phyloP scores from a whole-genome alignment of 2,888 invertebrate genomes.

The Tetropium fuscum region DNA sequence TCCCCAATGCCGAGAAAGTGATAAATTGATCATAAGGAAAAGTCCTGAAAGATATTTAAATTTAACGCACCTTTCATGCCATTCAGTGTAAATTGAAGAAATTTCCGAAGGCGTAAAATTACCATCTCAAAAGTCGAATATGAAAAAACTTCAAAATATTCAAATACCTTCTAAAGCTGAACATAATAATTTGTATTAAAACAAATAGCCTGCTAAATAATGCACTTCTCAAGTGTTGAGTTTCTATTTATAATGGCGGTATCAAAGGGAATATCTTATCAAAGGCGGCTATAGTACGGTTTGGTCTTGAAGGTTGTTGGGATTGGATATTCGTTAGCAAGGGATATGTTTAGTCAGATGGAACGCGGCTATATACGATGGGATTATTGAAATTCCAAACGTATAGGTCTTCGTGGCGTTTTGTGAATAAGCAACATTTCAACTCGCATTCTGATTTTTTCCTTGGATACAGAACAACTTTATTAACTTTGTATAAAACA shows the following conservation, averaged over 20 bases:
- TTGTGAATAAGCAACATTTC: constrained; percentile 4
- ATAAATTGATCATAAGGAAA: constrained; percentile 6
- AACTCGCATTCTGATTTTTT: constrained; percentile 2
- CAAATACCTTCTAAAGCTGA: constrained; percentile 13
- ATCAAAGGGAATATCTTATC: constrained; percentile 47
- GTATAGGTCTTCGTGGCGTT: constrained; percentile 18
- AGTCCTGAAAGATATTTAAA: constrained; percentile 19
- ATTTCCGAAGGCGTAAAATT: constrained; percentile 16
- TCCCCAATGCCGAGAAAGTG: neutral
- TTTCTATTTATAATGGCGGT: constrained; percentile 39
- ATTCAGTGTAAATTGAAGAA: neutral
- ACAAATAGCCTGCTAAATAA: constrained; percentile 39
- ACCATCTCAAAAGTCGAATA: constrained; percentile 19
- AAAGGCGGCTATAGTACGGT: constrained; percentile 36
- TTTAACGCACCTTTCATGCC: constrained; percentile 8
- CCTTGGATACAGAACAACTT: neutral
- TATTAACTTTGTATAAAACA: constrained; percentile 2
- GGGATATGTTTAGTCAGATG: constrained; percentile 40
- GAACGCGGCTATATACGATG: constrained; percentile 30
- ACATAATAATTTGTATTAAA: constrained; percentile 22
- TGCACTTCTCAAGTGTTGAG: constrained; percentile 41
- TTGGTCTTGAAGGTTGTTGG: constrained; percentile 24
- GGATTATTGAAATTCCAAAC: constrained; percentile 40
- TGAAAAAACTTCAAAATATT: constrained; percentile 22
- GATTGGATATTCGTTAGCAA: constrained; percentile 35